These are phyloP conservation scores for Pelodytes ibericus DNA, from an alignment of 2,797 vertebrate genomes.

Conservation along the genomic window DNA sequence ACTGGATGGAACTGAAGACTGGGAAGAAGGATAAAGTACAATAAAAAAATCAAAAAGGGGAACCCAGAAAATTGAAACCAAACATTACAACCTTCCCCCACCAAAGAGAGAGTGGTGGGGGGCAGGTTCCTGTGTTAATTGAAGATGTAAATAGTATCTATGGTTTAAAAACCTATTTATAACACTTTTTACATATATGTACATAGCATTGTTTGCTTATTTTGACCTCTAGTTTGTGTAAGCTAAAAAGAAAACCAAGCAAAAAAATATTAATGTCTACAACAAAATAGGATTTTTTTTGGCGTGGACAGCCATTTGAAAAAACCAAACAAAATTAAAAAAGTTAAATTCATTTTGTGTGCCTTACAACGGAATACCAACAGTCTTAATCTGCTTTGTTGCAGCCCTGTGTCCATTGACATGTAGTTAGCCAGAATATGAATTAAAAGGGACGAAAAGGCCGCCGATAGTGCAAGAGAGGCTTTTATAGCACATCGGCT, in stretches of 20 bases:
- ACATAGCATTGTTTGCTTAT: constrained; percentile 96
- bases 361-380: constrained; percentile 32
- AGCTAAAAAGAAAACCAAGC: constrained; percentile 60
- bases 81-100: constrained; percentile 66
- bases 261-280: constrained; percentile 8
- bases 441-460: constrained; percentile 24
- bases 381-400: constrained; percentile 27
- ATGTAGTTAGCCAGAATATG: not conserved
- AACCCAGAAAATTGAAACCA: constrained; percentile 62
- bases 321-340: constrained; percentile 20
- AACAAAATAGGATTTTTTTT: constrained; percentile 14
- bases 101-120: constrained; percentile 62
- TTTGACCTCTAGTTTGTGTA: constrained; percentile 67
- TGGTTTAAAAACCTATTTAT: constrained; percentile 99
- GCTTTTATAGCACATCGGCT: constrained; percentile 1
- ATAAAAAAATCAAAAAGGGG: constrained; percentile 62
- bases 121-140: constrained; percentile 83
- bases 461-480: constrained; percentile 37
- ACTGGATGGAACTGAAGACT: constrained; percentile 33
- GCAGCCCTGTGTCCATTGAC: not conserved
- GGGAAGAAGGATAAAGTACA: constrained; percentile 61
- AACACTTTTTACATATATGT: constrained; percentile 99
- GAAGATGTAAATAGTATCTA: constrained; percentile 99
- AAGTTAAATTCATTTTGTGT: constrained; percentile 20
- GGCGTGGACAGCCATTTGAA: constrained; percentile 1